These are phyloP conservation scores for Pterocles gutturalis DNA, from an alignment of 2,113 vertebrate genomes.

Conservation along the genomic window DNA sequence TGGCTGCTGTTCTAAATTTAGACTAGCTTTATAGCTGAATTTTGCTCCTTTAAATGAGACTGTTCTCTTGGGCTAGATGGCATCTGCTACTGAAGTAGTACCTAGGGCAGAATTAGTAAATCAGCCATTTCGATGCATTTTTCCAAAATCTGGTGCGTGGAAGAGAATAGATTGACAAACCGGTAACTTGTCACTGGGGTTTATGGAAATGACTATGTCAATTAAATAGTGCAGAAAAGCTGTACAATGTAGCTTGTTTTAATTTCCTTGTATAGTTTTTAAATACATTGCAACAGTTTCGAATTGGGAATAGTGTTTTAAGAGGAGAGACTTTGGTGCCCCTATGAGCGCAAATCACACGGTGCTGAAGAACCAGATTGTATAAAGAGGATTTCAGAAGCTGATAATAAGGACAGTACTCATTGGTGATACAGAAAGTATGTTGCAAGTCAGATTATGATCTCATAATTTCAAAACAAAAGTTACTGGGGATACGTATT, in stretches of 20 bases:
- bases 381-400: background rate
- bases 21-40: slow-evolving; percentile 14
- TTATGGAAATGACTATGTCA: slow-evolving; percentile 24
- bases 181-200: slow-evolving; percentile 15
- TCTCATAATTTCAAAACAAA: slow-evolving; percentile 22
- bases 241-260: background rate
- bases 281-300: background rate
- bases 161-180: slow-evolving; percentile 16
- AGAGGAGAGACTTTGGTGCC: background rate
- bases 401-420: background rate
- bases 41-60: slow-evolving; percentile 37
- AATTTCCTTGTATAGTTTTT: slow-evolving; percentile 15
- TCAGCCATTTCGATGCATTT: slow-evolving; percentile 22
- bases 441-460: background rate
- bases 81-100: slow-evolving; percentile 60
- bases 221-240: background rate
- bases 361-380: background rate
- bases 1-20: slow-evolving; percentile 35
- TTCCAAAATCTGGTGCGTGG: background rate
- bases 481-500: background rate
- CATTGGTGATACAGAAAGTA: background rate
- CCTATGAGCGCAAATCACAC: background rate
- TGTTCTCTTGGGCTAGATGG: slow-evolving; percentile 38
- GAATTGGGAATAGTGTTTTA: slow-evolving; percentile 5
- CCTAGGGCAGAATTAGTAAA: slow-evolving; percentile 63